Base-by-base conservation (phyloP, 2,113 vertebrate genomes). In the Petrocephalus zakoni region DNA sequence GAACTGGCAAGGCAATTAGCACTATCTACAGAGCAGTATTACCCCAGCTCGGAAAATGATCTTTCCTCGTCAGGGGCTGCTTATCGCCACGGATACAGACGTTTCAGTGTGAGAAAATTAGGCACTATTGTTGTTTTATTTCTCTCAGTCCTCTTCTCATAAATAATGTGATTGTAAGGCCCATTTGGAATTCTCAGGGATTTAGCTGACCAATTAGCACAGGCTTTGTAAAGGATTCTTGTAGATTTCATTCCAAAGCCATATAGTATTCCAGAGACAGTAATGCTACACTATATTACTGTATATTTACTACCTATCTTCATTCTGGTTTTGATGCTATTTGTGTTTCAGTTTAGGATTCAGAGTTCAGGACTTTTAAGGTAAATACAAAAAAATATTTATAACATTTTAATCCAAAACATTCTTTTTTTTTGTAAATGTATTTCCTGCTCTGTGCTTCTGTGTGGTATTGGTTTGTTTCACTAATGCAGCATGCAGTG, bases 1-100 rank as follows among this genome's bases (percentile, higher is more conserved):
- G 19, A 58, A 56, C 55, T 21, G 85, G 19, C 37, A 86, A 86
- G 21, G 53, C 85, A 87, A 87, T 87, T 87, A 87, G 52, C 55
- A 42, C 53, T 61, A 61, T 87, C 85, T 87, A 58, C 34, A 87
- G 52, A 34, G 47, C 22, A 4, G 47, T 25, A 47, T 85, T 47
- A 47, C 29, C 13, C 52, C 15, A 37, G 85, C 85, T 58, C 21
- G 2, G 85, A 47, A 85, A 87, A 64, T 42, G 2, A 87, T 87
- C 86, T 87, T 87, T 87, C 34, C 47, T 87, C 53, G n/a, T 47
- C 34, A 42, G 56, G 51, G 19, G 4, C 86, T 61, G 55, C n/a
- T 61, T 87, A 64, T 87, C 86, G 4, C 37, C 37, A 78, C 72
- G 64, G 53, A 64, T 61, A 61, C 49, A 64, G 51, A 34, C 15